phyloP scores from a whole-genome alignment of 2,888 invertebrate genomes.

The Drosophila longiperda region DNA sequence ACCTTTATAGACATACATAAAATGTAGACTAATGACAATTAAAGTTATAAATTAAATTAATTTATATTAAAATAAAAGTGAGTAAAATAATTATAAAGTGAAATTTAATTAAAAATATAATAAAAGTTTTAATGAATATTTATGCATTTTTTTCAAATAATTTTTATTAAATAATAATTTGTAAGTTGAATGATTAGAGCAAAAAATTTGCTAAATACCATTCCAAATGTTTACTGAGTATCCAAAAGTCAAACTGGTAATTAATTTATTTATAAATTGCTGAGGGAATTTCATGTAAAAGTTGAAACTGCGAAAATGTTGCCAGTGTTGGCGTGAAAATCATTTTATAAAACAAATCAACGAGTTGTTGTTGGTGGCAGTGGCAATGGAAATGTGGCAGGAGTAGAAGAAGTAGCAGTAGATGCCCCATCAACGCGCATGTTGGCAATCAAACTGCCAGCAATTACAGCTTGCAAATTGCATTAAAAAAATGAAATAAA shows the following conservation, averaged over 20 bases:
- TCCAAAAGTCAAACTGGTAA: not conserved
- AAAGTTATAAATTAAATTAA: too few species aligned
- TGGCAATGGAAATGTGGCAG: constrained; percentile 10
- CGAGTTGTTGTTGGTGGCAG: constrained; percentile 14
- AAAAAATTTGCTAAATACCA: not conserved
- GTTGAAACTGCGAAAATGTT: constrained; percentile 10
- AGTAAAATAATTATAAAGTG: not conserved
- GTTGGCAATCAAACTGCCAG: constrained; percentile 69
- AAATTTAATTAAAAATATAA: not conserved
- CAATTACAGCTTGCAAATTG: constrained; percentile 69
- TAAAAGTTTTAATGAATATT: not conserved
- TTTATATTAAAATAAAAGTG: not conserved
- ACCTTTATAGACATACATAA: too few species aligned
- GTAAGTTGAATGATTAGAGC: not conserved
- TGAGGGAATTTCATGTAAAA: not conserved
- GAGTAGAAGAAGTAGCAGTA: constrained; percentile 12
- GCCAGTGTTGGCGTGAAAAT: constrained; percentile 61
- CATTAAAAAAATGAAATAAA: constrained; percentile 48
- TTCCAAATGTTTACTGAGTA: not conserved
- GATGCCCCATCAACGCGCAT: constrained; percentile 61
- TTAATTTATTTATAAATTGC: constrained; percentile 43
- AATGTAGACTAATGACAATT: too few species aligned
- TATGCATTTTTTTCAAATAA: not conserved
- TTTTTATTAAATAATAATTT: not conserved
- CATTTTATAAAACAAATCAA: constrained; percentile 69